A percentile compares a stretch with the other conserved stretches of the same genome.
Conservation (phyloP, 2,888 invertebrate species). For the Chrysolina oricalcia region DNA sequence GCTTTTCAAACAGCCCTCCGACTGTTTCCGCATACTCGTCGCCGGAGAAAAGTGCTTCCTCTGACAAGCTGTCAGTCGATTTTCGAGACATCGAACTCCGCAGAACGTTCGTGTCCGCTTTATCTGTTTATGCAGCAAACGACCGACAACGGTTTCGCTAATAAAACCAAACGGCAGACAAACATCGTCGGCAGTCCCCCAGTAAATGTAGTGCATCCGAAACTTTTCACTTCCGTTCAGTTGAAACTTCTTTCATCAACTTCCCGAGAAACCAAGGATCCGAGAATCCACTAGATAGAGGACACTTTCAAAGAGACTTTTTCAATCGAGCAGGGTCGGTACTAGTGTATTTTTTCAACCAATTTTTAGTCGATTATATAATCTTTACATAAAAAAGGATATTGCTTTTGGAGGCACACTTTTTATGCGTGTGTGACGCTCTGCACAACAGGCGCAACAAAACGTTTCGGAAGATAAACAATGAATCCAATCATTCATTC, state of each 20-base stretch:
- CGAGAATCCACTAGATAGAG: constrained; percentile 27
- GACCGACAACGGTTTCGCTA: constrained; percentile 42
- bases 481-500: too few species aligned
- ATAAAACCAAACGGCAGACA: constrained; percentile 48
- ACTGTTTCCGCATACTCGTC: too few species aligned
- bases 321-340: background rate
- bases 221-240: constrained; percentile 44
- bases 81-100: constrained; percentile 23
- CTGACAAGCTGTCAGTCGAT: constrained; percentile 26
- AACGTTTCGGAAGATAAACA: too few species aligned
- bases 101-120: constrained; percentile 14
- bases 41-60: background rate
- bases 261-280: constrained; percentile 35
- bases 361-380: too few species aligned
- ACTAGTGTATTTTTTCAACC: background rate
- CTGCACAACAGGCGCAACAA: too few species aligned
- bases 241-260: constrained; percentile 37
- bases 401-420: too few species aligned
- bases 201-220: constrained; percentile 45
- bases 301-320: background rate
- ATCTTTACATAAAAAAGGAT: too few species aligned
- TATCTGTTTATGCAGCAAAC: constrained; percentile 45
- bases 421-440: too few species aligned
- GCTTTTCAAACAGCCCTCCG: too few species aligned
- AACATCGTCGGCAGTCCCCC: constrained; percentile 41